Conservation (phyloP, 2,797 vertebrate species). For the Hybognathus amarus region DNA sequence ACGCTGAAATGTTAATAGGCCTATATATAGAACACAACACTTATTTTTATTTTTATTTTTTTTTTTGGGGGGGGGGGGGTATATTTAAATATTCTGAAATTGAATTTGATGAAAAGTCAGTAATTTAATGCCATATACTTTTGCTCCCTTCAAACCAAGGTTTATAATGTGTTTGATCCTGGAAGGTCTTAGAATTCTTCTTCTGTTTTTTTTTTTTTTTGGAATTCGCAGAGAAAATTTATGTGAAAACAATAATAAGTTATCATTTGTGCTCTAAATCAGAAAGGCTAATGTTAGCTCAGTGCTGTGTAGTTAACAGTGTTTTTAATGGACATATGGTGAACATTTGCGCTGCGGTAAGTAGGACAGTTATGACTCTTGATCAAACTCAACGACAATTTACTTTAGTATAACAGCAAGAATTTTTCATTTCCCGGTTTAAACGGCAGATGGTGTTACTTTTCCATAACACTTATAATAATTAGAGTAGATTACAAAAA, state of each 20-base stretch:
- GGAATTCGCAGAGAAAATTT: background rate
- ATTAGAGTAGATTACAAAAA: slow-evolving; percentile 10
- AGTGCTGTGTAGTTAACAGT: slow-evolving; percentile 13
- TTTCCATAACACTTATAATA: slow-evolving; percentile 16
- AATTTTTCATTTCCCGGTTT: background rate
- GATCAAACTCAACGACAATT: slow-evolving; percentile 14
- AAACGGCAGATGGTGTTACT: background rate
- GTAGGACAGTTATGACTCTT: slow-evolving; percentile 39
- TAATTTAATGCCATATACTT: background rate
- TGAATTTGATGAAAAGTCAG: background rate
- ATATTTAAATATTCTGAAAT: background rate
- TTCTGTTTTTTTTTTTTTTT: no score
- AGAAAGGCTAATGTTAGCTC: slow-evolving; percentile 32
- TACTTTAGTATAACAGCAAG: slow-evolving; percentile 12
- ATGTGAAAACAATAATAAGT: background rate
- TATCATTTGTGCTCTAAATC: slow-evolving; percentile 9
- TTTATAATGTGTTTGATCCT: background rate
- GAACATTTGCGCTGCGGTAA: slow-evolving; percentile 24
- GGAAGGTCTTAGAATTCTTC: background rate
- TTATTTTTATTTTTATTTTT: background rate
- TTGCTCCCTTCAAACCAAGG: background rate
- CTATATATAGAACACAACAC: background rate
- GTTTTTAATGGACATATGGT: slow-evolving; percentile 42
- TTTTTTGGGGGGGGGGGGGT: no score
- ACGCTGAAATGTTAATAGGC: background rate